Evolutionary conservation across 2,113 vertebrate genomes (phyloP), one percentile per base, ranked within the genome.

Genomic region (Lagopus leucura): DNA sequence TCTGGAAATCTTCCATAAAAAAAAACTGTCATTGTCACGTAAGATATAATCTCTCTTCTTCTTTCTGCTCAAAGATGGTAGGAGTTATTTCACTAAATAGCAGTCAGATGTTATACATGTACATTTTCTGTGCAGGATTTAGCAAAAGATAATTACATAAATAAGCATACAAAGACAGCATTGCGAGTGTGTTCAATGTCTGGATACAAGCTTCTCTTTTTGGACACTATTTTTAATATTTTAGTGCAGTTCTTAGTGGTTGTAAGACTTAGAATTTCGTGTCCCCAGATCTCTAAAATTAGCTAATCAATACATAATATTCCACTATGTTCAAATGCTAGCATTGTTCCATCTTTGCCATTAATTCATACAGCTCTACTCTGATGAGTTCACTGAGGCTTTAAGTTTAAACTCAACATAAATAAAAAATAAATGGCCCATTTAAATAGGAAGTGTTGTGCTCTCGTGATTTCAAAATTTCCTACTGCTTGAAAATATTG

Each of bases 231-330:
- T 74, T 57, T 91, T 88, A 13, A 18, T 83, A 86, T 74, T 94
- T 88, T 83, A 75, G 13, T 88, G 34, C 7, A n/a, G 55, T 42
- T 93, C 34, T 50, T 80, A 20, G 19, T 60, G 42, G 17, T 65
- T 77, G 0, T 66, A 77, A 88, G 50, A 71, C 70, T 91, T 74
- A 67, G 22, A 15, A 75, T 24, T 74, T 76, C 21, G 13, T 64
- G 32, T 90, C 70, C 50, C 28, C 32, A 86, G 32, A 27, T 47
- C 54, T 82, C 54, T 86, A 81, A 73, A 81, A 71, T 78, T 86
- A 89, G 34, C 45, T 87, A 55, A 90, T 94, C 86, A 77, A 58
- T 88, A 88, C 22, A 36, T 86, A 19, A 52, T 81, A 66, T 78
- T 94, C 12, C 38, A 38, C 38, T 55, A 52, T n/a, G 5, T 8